These are phyloP conservation scores for Gambusia affinis DNA, from an alignment of 2,113 vertebrate genomes.

Conservation along the genomic window DNA sequence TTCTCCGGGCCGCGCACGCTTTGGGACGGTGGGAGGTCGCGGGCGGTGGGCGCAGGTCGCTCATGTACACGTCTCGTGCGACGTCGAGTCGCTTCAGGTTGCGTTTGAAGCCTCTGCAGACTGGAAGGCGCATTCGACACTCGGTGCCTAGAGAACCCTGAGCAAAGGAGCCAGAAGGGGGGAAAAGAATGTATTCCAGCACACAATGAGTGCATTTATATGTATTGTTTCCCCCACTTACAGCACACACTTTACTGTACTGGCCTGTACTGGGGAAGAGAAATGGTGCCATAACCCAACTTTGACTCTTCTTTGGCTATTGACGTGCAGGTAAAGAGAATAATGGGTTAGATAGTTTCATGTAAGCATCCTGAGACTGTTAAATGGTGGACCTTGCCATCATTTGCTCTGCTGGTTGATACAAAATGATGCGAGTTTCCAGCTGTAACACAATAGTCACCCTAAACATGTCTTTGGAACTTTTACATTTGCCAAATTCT, in stretches of 20 bases:
- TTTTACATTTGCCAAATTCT: too few relatives aligned
- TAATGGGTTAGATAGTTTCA: too few relatives aligned
- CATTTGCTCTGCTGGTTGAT: too few relatives aligned
- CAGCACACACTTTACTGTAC: constrained; percentile 8
- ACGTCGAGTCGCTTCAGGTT: constrained; percentile 24
- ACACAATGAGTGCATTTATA: constrained; percentile 52
- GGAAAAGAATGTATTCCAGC: constrained; percentile 43
- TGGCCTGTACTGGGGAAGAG: background rate
- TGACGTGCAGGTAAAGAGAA: too few relatives aligned
- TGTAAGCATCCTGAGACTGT: too few relatives aligned
- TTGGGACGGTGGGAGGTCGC: background rate
- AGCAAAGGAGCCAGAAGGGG: constrained; percentile 26
- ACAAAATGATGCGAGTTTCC: too few relatives aligned
- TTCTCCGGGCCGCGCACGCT: constrained; percentile 33
- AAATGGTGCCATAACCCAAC: background rate
- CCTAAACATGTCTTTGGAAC: too few relatives aligned
- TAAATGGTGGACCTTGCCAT: too few relatives aligned
- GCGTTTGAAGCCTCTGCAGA: constrained; percentile 44
- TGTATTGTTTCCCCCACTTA: constrained; percentile 22
- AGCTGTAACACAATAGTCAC: too few relatives aligned
- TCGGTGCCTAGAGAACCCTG: constrained; percentile 34
- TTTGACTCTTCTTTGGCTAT: too few relatives aligned
- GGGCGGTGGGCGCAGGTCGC: constrained; percentile 41
- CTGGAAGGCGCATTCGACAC: constrained; percentile 36
- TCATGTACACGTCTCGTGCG: constrained; percentile 11